Conservation (phyloP, 2,113 vertebrate species). For the Onychostruthus taczanowskii region DNA sequence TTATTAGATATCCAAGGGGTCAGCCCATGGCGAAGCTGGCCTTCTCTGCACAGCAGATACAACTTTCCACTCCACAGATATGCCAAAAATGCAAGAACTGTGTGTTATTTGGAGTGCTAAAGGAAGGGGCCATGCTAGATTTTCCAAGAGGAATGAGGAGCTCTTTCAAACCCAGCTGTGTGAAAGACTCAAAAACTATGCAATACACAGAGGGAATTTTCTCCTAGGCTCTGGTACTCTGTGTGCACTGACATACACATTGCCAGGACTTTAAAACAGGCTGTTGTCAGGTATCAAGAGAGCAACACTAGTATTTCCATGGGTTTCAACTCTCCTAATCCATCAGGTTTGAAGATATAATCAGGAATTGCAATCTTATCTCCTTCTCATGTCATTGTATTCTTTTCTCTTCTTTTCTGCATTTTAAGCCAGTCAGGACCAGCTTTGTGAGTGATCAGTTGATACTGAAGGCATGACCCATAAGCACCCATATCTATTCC, state of each 20-base stretch:
- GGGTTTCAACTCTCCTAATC: not conserved
- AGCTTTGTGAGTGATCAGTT: not conserved
- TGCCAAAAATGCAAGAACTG: not conserved
- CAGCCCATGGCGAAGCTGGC: not conserved
- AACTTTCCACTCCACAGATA: not conserved
- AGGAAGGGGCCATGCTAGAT: not conserved
- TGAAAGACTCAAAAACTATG: not conserved
- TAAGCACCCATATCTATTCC: not conserved
- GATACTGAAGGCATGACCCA: not conserved
- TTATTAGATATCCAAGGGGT: not conserved
- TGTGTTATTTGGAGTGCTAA: not conserved
- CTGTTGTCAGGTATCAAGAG: not conserved
- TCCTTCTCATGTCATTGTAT: not conserved
- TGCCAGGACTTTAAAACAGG: not conserved
- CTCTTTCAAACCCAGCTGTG: not conserved
- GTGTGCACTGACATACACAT: fast-evolving
- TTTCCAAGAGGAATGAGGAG: not conserved
- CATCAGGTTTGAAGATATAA: not conserved
- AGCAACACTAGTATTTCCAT: not conserved
- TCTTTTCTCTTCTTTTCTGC: not conserved
- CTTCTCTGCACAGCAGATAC: not conserved
- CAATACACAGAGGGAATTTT: not conserved
- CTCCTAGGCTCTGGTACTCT: not conserved
- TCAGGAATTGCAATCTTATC: not conserved
- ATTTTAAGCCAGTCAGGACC: not conserved